Conservation (phyloP, 2,888 invertebrate genomes). For the Tetranychus piercei region DNA sequence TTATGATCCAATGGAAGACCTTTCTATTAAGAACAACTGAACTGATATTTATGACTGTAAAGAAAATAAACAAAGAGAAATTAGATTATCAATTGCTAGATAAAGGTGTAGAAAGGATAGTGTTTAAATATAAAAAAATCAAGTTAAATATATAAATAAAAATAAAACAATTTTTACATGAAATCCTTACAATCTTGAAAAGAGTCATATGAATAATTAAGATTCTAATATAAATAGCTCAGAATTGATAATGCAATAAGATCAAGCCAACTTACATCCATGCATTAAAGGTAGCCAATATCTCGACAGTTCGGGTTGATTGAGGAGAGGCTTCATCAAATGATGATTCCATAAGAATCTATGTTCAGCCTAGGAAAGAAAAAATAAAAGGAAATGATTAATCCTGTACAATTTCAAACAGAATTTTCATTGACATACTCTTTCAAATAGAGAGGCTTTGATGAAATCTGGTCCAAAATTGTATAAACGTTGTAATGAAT, state of each 20-base stretch:
- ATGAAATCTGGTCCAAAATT: conserved; percentile 64
- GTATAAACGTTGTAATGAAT: conserved; percentile 68
- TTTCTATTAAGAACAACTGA: conserved; percentile 59
- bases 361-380: conserved; percentile 46
- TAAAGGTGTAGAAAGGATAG: neutral
- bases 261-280: conserved; percentile 43
- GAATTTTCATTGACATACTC: conserved; percentile 29
- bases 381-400: conserved; percentile 8
- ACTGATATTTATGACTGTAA: conserved; percentile 56
- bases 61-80: neutral
- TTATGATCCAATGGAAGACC: conserved; percentile 62
- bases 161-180: no score
- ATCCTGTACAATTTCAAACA: conserved; percentile 29
- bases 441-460: conserved; percentile 38
- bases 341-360: conserved; percentile 86
- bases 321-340: conserved; percentile 50
- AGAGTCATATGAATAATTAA: no score
- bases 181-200: no score
- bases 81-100: conserved; percentile 37
- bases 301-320: conserved; percentile 43
- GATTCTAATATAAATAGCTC: no score
- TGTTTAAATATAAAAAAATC: neutral
- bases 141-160: neutral
- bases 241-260: no score
- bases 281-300: conserved; percentile 75